Evolutionary conservation across 2,888 invertebrate species (phyloP).

Genomic region (Melipona beecheii): DNA sequence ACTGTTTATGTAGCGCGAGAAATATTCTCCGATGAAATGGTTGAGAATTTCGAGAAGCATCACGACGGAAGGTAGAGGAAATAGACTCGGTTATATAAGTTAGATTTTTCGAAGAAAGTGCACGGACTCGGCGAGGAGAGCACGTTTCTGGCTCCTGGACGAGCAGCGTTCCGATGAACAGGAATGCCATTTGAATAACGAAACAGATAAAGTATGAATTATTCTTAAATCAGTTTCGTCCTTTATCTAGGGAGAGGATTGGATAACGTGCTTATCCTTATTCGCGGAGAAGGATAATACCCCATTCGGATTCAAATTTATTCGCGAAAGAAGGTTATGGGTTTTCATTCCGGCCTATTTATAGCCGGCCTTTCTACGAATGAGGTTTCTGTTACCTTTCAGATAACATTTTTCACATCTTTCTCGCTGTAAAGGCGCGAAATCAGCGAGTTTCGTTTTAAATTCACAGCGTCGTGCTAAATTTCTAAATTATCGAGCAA

Average conservation of each 20-base stretch:
- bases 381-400: background rate
- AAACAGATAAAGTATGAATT: background rate
- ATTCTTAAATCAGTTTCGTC: constrained; percentile 8
- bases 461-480: background rate
- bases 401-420: background rate
- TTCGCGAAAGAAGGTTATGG: background rate
- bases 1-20: background rate
- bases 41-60: background rate
- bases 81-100: background rate
- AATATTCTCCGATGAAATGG: background rate
- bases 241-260: background rate
- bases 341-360: background rate
- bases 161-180: background rate
- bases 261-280: constrained; percentile 10
- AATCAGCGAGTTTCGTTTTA: background rate
- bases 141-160: background rate
- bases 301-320: constrained; percentile 19
- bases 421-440: background rate
- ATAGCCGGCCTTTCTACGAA: background rate
- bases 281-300: constrained; percentile 1
- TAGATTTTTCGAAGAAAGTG: no score
- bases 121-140: background rate
- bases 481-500: background rate
- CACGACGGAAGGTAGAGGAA: background rate
- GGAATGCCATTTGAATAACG: background rate